These are phyloP conservation scores for Oreonectes daqikongensis DNA, from an alignment of 2,797 vertebrate genomes.

Conservation along the genomic window DNA sequence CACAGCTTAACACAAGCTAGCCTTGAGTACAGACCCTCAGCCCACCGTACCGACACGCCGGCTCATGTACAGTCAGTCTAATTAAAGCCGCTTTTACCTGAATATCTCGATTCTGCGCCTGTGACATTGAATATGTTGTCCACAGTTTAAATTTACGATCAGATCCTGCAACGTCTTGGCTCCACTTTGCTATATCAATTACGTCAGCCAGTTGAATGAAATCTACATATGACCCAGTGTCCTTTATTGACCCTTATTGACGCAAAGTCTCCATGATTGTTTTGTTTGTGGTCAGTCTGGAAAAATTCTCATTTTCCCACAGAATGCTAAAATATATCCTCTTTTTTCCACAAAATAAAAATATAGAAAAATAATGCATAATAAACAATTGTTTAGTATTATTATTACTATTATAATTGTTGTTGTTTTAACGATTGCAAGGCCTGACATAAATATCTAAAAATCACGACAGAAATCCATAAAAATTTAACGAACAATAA, in stretches of 20 bases:
- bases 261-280: too few species aligned
- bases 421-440: too few species aligned
- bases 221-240: slow-evolving; percentile 23
- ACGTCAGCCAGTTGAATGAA: slow-evolving; percentile 41
- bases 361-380: too few species aligned
- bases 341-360: too few species aligned
- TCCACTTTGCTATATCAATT: slow-evolving; percentile 48
- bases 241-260: background rate
- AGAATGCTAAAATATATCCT: too few species aligned
- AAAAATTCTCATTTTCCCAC: too few species aligned
- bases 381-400: too few species aligned
- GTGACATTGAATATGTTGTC: slow-evolving; percentile 70
- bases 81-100: slow-evolving; percentile 77
- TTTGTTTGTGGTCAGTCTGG: too few species aligned
- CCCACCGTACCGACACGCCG: slow-evolving; percentile 70
- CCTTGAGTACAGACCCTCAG: slow-evolving; percentile 75
- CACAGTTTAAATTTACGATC: slow-evolving; percentile 62
- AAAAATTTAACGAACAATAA: too few species aligned
- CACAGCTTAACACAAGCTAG: slow-evolving; percentile 77
- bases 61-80: slow-evolving; percentile 65
- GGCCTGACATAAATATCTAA: too few species aligned
- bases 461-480: too few species aligned
- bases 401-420: too few species aligned
- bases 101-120: slow-evolving; percentile 70
- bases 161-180: slow-evolving; percentile 52